Conservation (phyloP, 2,797 vertebrate species). For the Chrysocyon brachyurus region DNA sequence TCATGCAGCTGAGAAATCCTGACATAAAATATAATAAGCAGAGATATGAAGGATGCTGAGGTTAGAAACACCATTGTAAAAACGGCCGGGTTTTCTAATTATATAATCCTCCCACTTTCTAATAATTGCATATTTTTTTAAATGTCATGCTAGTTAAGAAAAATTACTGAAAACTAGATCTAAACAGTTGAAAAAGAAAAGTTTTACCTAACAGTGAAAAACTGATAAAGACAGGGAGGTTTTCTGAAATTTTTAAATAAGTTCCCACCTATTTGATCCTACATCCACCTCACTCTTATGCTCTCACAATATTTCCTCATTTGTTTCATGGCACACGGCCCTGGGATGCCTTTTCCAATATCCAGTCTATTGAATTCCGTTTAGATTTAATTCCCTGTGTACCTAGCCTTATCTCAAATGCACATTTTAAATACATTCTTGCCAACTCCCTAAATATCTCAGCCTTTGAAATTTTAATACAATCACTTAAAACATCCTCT, state of each 20-base stretch:
- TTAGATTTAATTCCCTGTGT: background rate
- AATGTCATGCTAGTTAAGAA: background rate
- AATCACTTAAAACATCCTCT: background rate
- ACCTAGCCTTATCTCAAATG: background rate
- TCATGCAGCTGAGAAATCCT: background rate
- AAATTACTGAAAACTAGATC: background rate
- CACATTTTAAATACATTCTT: background rate
- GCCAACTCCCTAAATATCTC: background rate
- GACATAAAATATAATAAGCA: background rate
- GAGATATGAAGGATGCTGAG: background rate
- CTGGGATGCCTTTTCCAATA: background rate
- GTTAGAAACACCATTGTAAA: background rate
- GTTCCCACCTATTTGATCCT: background rate
- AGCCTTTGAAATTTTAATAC: background rate
- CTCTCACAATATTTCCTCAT: background rate
- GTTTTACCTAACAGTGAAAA: background rate
- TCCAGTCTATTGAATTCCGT: background rate
- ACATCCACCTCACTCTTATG: background rate
- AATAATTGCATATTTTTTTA: background rate
- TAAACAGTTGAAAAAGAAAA: background rate
- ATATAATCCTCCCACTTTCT: background rate
- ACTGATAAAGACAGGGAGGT: background rate
- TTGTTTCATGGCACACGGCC: background rate
- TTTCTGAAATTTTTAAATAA: background rate
- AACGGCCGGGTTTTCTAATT: background rate